phyloP scores from a whole-genome alignment of 2,888 invertebrate genomes.

The Hydriomena furcata region DNA sequence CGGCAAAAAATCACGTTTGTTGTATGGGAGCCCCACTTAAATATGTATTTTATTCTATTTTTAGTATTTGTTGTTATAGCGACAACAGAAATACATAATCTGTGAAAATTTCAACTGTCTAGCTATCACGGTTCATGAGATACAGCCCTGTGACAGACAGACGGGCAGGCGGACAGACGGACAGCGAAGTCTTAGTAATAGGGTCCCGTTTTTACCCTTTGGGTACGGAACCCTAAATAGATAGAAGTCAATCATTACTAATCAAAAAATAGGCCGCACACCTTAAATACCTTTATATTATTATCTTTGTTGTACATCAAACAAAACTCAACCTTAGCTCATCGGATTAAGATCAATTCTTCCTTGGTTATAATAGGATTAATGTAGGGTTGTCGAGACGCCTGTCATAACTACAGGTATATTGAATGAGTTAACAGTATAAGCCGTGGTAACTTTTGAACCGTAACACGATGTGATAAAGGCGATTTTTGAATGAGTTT shows the following conservation, averaged over 20 bases:
- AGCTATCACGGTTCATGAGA: too few species aligned
- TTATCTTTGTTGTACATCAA: background rate
- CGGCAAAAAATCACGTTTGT: too few species aligned
- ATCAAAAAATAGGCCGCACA: constrained; percentile 32
- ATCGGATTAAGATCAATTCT: background rate
- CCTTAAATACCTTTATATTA: constrained; percentile 6
- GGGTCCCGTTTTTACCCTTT: too few species aligned
- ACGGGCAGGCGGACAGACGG: too few species aligned
- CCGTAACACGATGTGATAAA: constrained; percentile 13
- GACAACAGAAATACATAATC: too few species aligned
- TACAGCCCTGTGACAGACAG: too few species aligned
- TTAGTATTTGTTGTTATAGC: too few species aligned
- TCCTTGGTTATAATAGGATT: background rate
- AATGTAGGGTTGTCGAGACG: constrained; percentile 23
- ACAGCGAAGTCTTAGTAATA: too few species aligned
- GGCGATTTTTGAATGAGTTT: constrained; percentile 9
- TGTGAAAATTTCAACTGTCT: too few species aligned
- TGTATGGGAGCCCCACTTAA: too few species aligned
- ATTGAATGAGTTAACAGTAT: constrained; percentile 32
- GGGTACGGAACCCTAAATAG: too few species aligned
- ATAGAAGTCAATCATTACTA: constrained; percentile 21
- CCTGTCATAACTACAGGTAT: constrained; percentile 34
- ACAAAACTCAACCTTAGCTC: constrained; percentile 8
- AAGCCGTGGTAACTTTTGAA: constrained; percentile 6
- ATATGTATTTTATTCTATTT: too few species aligned